Evolutionary conservation across 2,797 vertebrate species (phyloP).

Genomic region (Tapera naevia): DNA sequence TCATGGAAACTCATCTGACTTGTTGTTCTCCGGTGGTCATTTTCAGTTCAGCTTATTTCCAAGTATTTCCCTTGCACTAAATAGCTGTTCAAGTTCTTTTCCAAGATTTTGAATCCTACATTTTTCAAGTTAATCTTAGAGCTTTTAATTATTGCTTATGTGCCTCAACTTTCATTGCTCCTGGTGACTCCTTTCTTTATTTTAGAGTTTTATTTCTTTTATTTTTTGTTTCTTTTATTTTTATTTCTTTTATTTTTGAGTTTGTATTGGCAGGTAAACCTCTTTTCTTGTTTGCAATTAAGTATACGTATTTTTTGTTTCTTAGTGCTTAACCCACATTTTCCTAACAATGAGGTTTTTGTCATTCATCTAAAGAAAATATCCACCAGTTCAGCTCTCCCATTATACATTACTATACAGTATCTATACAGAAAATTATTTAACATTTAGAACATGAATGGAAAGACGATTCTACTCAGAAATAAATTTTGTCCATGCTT

Average conservation of each 20-base stretch:
- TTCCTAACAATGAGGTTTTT: neutral
- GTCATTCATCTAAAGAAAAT: neutral
- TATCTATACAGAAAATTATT: neutral
- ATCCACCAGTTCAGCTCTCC: neutral
- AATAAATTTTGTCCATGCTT: neutral
- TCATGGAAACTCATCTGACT: neutral
- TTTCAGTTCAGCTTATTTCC: neutral
- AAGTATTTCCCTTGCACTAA: neutral
- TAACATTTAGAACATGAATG: neutral
- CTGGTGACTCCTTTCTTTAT: neutral
- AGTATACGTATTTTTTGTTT: neutral
- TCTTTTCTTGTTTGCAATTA: neutral
- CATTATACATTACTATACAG: neutral
- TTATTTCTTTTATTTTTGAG: no score
- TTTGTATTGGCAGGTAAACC: neutral
- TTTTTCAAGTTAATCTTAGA: neutral
- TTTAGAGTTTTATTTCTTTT: no score
- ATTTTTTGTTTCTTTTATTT: no score
- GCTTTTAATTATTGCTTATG: neutral
- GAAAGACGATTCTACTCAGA: neutral
- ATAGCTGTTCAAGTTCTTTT: neutral
- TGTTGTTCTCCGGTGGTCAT: neutral
- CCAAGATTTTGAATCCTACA: neutral
- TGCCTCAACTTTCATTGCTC: neutral
- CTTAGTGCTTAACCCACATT: neutral